Evolutionary conservation across 2,113 vertebrate genomes (phyloP).

Genomic region (Candoia aspera): DNA sequence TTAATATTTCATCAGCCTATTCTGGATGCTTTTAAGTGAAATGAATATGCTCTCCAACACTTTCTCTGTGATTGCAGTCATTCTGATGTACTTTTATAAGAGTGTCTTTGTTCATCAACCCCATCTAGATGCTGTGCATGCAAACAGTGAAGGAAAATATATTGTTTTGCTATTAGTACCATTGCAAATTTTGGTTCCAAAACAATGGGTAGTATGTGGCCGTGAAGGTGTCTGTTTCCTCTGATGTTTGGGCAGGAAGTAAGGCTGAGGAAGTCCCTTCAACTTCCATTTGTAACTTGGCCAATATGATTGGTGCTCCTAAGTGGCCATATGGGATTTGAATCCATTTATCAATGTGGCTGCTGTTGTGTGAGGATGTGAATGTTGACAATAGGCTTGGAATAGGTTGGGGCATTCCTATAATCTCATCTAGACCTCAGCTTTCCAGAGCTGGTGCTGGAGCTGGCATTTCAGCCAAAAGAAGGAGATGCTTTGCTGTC

Average conservation of each 20-base stretch:
- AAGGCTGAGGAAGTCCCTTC: background rate
- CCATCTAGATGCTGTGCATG: slow-evolving; percentile 59
- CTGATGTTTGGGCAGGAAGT: background rate
- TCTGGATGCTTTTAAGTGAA: background rate
- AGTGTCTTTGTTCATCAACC: slow-evolving; percentile 30
- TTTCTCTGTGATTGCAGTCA: slow-evolving; percentile 33
- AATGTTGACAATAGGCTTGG: background rate
- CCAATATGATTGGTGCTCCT: background rate
- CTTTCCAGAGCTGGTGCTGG: background rate
- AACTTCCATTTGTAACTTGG: background rate
- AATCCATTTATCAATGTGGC: background rate
- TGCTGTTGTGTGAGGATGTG: too few relatives aligned
- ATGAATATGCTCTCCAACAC: slow-evolving; percentile 4
- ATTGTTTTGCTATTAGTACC: slow-evolving; percentile 40
- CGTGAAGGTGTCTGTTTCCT: background rate
- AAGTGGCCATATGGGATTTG: background rate
- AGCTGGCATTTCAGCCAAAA: background rate
- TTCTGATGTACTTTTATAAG: slow-evolving; percentile 24
- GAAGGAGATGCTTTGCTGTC: background rate
- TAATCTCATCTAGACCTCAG: background rate
- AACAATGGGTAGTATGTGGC: slow-evolving; percentile 22
- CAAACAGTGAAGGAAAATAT: slow-evolving; percentile 49
- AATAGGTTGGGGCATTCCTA: background rate
- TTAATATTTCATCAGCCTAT: background rate
- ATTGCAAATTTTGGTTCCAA: slow-evolving; percentile 57